Base-by-base conservation (phyloP, 1,140 invertebrate genomes). In the Drosophila auraria region DNA sequence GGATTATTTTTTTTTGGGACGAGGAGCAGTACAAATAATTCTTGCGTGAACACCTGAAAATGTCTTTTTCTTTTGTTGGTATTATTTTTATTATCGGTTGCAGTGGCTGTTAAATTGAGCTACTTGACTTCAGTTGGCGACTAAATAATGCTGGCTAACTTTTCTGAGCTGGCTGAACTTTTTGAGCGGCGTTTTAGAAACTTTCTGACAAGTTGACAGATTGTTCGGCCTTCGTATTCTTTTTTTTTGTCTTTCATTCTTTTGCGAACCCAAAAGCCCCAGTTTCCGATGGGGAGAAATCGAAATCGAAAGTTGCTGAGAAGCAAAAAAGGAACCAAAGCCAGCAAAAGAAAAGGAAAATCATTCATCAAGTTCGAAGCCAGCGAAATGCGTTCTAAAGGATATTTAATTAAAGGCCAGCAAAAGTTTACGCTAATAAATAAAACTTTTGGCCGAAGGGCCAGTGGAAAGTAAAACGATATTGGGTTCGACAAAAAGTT, bases 11-110 rank as follows among this genome's bases (percentile, higher is more conserved):
- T 56, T 30, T 17, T 27, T 17, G 63, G 58, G 59, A 44, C 23
- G 15, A 57, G 38, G 47, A 58, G 42, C 50, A 65, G 63, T 73
- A 75, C 60, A 82, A 71, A 72, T 87, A 74, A 89, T 84, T 78
- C 60, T 72, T 66, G 78, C 38, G 42, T 81, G 86, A 89, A 89
- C 81, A 89, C 86, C 84, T 89, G 84, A 90, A 89, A 89, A 90
- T 89, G 84, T 89, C 84, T 89, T 89, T 87, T 82, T 71, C 53
- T 20, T 56, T 77, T 23, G 23, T 77, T 42, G 44, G 27, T 36
- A n/a, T 74, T 71, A 49, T 25, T 30, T 12, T 56, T 44, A 36
- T 73, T 54, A 50, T 56, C 49, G 42, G 42, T 56, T 80, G 47
- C 66, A 49, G 40, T 62, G 70, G 20, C 42, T 66, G 61, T 77